Base-by-base conservation (phyloP, 2,888 invertebrate species). In the Tupiocoris notatus region DNA sequence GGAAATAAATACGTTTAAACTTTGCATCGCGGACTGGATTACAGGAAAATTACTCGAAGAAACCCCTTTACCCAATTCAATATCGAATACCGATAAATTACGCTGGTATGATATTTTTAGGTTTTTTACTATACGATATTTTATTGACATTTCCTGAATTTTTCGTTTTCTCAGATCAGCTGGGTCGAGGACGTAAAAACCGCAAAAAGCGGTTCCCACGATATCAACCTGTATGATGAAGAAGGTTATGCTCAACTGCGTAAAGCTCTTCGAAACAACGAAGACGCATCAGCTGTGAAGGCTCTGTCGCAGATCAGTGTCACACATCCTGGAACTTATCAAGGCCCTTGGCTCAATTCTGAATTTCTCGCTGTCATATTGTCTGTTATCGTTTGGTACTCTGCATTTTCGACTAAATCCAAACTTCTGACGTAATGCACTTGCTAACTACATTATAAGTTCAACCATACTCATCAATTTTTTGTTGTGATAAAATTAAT, bases 341-440 rank as follows among this genome's bases (percentile, higher is more conserved):
- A 90, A 79, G 97, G 97, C 0, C 95, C 95, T 1, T 93, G 93
- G 92, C 88, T 97, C 73, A 95, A 95, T 84, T 95, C 95, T 0
- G 96, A 97, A 86, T 89, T 95, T 57, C 86, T 97, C 67, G 97
- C 96, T 7, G 92, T 93, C 2, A 86, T 89, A 16, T 84, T 93
- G 0, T 92, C 94, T 1, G 87, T 91, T 78, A 84, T 92, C 17
- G 89, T 96, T 9, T 94, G 93, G 63, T 96, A 96, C 84, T 88
- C 93, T 77, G 97, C 97, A 0, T 90, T 95, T 81, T 89, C 91
- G 76, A 91, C 93, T 81, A 94, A 92, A 85, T 89, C 90, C 82
- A 93, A 92, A 84, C 89, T 95, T 79, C 84, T 92, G 82, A 88
- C 91, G 59, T 93, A 89, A 85, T 39, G 39, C 12, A n/a, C n/a